A percentile compares a stretch with the other conserved stretches of the same genome.
phyloP scores from a whole-genome alignment of 2,113 vertebrate species.

The Apistogramma diplotaenia region DNA sequence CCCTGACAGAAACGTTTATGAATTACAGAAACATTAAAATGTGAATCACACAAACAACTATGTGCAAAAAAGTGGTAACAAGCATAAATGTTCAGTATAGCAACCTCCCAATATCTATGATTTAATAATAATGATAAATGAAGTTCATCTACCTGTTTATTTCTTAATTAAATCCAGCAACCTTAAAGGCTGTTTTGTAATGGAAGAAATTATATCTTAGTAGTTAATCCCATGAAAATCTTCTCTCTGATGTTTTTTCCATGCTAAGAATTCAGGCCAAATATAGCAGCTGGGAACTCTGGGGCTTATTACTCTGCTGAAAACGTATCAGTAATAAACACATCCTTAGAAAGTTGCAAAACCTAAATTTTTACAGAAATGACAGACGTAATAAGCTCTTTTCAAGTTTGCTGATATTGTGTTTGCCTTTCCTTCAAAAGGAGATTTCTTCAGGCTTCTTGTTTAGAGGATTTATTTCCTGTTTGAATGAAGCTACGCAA shows the following conservation, averaged over 20 bases:
- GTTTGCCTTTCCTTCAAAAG: slow-evolving; percentile 36
- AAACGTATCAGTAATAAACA: slow-evolving; percentile 33
- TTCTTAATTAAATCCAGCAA: not conserved
- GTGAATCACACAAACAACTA: not conserved
- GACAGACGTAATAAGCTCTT: slow-evolving; percentile 26
- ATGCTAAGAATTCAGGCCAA: not conserved
- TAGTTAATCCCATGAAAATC: not conserved
- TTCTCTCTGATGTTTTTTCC: not conserved
- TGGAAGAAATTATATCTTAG: not conserved
- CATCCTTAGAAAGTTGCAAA: slow-evolving; percentile 21
- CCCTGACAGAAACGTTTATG: slow-evolving; percentile 1
- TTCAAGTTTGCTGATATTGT: slow-evolving; percentile 29
- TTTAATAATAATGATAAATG: not conserved
- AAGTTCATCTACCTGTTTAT: not conserved
- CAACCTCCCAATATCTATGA: not conserved
- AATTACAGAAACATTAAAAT: slow-evolving; percentile 20
- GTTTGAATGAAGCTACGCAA: slow-evolving; percentile 17
- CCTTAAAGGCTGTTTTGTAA: not conserved
- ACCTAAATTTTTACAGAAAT: slow-evolving; percentile 41
- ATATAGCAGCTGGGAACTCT: not conserved
- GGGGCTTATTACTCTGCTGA: not conserved
- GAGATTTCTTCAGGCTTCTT: slow-evolving; percentile 25
- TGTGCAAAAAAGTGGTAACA: not conserved
- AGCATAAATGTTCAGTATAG: not conserved
- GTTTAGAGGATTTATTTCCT: slow-evolving; percentile 36